Conservation (phyloP, 2,113 vertebrate genomes). For the Bucco capensis region DNA sequence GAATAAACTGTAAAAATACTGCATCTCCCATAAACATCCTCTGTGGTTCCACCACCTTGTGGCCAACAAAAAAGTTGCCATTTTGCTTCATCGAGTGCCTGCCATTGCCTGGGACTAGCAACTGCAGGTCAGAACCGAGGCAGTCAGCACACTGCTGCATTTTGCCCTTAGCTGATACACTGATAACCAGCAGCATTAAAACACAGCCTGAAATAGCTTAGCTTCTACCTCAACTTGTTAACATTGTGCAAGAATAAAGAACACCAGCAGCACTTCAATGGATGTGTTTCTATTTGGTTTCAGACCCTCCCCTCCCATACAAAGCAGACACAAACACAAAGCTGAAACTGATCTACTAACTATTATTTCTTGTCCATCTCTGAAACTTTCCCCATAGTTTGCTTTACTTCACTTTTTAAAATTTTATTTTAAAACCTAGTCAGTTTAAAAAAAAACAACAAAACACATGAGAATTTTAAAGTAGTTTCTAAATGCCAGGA, state of each 20-base stretch:
- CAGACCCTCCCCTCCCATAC: neutral
- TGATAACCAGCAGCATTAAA: constrained; percentile 30
- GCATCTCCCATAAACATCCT: neutral
- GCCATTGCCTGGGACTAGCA: neutral
- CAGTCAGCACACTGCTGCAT: neutral
- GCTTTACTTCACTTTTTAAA: neutral
- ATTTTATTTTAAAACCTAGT: neutral
- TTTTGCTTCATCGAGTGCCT: fast-evolving
- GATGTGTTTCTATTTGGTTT: constrained; percentile 2
- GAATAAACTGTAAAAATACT: neutral
- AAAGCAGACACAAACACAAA: neutral
- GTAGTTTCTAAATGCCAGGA: neutral
- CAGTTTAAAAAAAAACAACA: neutral
- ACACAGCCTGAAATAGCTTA: constrained; percentile 21
- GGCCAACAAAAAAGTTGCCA: neutral
- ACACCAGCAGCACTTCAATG: constrained; percentile 22
- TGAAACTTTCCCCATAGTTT: neutral
- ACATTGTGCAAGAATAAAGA: constrained; percentile 37
- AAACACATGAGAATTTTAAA: neutral
- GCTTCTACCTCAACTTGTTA: constrained; percentile 13
- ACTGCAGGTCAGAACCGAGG: neutral
- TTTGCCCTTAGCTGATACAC: neutral
- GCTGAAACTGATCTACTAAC: neutral
- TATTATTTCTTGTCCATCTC: neutral
- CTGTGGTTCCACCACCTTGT: neutral